Evolutionary conservation across 2,797 vertebrate genomes (phyloP), one percentile per base, ranked within the genome.

Genomic region (Myripristis jacobus): DNA sequence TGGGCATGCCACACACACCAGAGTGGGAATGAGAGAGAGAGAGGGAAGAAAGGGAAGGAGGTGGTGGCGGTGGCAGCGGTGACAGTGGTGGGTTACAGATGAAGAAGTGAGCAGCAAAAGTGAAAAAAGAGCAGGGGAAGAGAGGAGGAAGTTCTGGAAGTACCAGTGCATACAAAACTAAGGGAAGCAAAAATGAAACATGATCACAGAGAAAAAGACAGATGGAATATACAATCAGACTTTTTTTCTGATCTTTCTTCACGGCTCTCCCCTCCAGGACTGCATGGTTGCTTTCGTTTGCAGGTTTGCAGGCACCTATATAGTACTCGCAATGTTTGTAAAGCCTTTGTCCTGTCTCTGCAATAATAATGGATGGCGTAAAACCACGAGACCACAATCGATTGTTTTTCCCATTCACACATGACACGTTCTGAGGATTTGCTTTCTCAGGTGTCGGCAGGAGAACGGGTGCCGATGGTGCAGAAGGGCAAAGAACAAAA

Each of bases 1-100:
- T 75, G 81, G 85, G 80, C 85, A 90, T 62, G 72, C 70, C 77
- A 75, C 81, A 80, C n/a, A n/a, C n/a, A n/a, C n/a, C 69, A 70
- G 71, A 77, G 60, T 76, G 56, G 56, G 70, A 71, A 27, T 21
- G 56, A 80, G 75, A 79, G 50, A 57, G 50, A 57, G 77, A 57
- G 58, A 50, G 77, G 18, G 55, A 81, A 70, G 69, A 6, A 46
- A 63, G 58, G 27, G 55, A 66, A 24, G 71, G 66, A 74, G 64
- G 47, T 18, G 48, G 61, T 46, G 70, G 63, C n/a, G 51, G 44
- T 46, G 53, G 41, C 53, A 21, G 7, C 48, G 57, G 61, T n/a
- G n/a, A n/a, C n/a, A n/a, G n/a, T n/a, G 44, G 38, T 24, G 38
- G 31, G 6, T 21, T n/a, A 24, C 4, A 38, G 55, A 13, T 6